Conservation (phyloP, 2,797 vertebrate species). For the Corythornis leucogaster region DNA sequence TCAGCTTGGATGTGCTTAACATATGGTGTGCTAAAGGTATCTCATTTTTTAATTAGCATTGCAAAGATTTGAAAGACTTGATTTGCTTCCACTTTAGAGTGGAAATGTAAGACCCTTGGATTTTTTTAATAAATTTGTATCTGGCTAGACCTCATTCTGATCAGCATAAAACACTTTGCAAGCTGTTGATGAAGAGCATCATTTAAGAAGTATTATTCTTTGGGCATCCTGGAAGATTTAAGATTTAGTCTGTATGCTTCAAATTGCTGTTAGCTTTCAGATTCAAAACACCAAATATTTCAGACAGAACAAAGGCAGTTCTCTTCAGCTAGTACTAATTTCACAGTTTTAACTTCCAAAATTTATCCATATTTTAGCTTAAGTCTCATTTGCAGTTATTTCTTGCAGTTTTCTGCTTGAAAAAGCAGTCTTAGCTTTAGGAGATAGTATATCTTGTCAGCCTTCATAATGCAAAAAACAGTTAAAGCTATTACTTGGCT, state of each 20-base stretch:
- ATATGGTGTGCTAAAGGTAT: not conserved
- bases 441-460: slow-evolving; percentile 54
- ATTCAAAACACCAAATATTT: slow-evolving; percentile 27
- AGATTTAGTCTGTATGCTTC: not conserved
- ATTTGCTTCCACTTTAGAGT: not conserved
- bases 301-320: slow-evolving; percentile 13
- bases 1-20: not conserved
- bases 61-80: not conserved
- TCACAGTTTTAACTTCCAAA: slow-evolving; percentile 49
- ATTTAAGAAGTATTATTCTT: not conserved
- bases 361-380: slow-evolving; percentile 53
- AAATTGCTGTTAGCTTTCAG: not conserved
- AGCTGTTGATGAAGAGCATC: not conserved
- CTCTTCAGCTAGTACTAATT: slow-evolving; percentile 42
- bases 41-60: not conserved
- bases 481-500: slow-evolving; percentile 50
- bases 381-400: slow-evolving; percentile 60
- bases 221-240: not conserved
- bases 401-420: slow-evolving; percentile 53
- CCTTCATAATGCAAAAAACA: slow-evolving; percentile 17
- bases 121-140: not conserved
- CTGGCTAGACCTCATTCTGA: not conserved
- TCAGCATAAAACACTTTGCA: not conserved
- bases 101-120: not conserved
- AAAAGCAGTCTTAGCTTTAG: slow-evolving; percentile 56